Evolutionary conservation across 2,888 invertebrate species (phyloP).

Genomic region (Elmis aenea): DNA sequence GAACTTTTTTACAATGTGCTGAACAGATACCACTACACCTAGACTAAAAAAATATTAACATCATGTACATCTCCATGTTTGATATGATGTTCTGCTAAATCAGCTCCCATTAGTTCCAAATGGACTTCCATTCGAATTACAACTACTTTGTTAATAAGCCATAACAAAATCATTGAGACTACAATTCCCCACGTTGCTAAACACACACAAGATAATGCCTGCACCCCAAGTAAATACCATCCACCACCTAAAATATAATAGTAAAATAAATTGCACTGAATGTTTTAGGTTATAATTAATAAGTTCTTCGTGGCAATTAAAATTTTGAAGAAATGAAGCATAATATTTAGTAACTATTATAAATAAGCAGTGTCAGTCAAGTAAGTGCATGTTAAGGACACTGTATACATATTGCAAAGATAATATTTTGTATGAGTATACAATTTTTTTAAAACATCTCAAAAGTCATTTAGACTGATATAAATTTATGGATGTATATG

Average conservation of each 20-base stretch:
- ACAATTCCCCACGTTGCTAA: conserved; percentile 69
- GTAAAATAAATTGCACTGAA: too few relatives aligned
- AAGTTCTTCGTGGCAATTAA: too few relatives aligned
- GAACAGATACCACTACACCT: too few relatives aligned
- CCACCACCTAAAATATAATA: conserved; percentile 72
- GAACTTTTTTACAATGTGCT: too few relatives aligned
- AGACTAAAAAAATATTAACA: conserved; percentile 16
- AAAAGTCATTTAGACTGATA: background rate
- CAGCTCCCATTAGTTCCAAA: conserved; percentile 84
- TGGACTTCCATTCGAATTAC: conserved; percentile 82
- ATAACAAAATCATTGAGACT: conserved; percentile 68
- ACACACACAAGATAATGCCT: conserved; percentile 66
- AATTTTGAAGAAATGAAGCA: too few relatives aligned
- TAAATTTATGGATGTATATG: background rate
- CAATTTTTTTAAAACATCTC: too few relatives aligned
- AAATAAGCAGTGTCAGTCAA: too few relatives aligned
- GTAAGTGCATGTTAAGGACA: too few relatives aligned
- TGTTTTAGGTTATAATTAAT: too few relatives aligned
- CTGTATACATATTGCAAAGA: too few relatives aligned
- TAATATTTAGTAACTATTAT: too few relatives aligned
- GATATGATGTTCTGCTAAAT: conserved; percentile 81
- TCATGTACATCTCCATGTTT: conserved; percentile 60
- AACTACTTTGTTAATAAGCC: conserved; percentile 71
- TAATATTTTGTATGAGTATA: too few relatives aligned
- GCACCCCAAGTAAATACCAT: conserved; percentile 81